Conservation (phyloP, 2,113 vertebrate species). For the Corythornis vintsioides region DNA sequence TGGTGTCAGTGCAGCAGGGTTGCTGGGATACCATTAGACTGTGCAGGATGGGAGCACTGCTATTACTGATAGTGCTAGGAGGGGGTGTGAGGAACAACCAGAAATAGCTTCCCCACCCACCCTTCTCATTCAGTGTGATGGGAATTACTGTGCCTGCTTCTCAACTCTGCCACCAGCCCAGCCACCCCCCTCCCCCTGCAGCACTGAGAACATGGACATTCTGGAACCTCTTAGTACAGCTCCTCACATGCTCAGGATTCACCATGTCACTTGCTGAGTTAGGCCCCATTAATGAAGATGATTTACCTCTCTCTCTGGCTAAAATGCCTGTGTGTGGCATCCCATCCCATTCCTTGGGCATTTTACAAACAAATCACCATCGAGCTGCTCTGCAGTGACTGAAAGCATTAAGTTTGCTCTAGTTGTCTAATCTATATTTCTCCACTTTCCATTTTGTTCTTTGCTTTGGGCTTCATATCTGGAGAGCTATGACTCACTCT, state of each 20-base stretch:
- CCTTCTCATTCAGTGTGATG: not conserved
- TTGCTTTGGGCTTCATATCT: conserved; percentile 9
- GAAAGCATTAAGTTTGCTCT: not conserved
- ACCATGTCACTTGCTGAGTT: not conserved
- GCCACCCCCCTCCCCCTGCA: not conserved
- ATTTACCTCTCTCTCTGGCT: not conserved
- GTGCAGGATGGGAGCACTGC: not conserved
- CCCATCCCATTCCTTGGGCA: not conserved
- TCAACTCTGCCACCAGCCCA: not conserved
- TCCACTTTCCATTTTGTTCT: not conserved
- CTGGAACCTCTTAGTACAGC: not conserved
- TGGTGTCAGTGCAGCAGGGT: not conserved
- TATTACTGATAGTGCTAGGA: not conserved
- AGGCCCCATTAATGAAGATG: not conserved
- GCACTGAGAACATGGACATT: rapidly evolving
- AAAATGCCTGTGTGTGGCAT: not conserved
- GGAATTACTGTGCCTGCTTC: not conserved
- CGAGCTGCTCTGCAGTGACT: not conserved
- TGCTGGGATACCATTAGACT: conserved; percentile 22
- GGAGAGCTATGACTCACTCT: conserved; percentile 59
- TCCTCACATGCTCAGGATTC: not conserved
- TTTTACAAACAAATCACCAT: not conserved
- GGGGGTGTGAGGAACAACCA: not conserved
- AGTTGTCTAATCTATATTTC: not conserved
- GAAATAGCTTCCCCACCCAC: conserved; percentile 8